A percentile compares a stretch with the other conserved stretches of the same genome.
phyloP scores from a whole-genome alignment of 2,888 invertebrate genomes.

The Lasioglossum marginatum region DNA sequence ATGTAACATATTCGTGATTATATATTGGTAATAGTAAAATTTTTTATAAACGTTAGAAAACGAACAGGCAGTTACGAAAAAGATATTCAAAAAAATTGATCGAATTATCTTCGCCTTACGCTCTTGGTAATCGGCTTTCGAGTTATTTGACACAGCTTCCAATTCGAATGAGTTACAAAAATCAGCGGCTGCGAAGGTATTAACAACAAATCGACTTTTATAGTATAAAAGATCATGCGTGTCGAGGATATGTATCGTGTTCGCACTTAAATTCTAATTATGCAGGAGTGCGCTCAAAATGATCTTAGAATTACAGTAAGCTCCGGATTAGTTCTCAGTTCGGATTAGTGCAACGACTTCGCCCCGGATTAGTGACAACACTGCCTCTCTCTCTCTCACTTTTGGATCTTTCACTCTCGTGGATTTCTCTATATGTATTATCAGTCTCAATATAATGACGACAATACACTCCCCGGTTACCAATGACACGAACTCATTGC shows the following conservation, averaged over 20 bases:
- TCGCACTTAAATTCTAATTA: slow-evolving; percentile 31
- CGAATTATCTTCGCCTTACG: background rate
- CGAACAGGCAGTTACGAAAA: background rate
- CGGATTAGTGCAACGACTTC: slow-evolving; percentile 10
- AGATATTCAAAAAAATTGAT: background rate
- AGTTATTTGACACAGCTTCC: background rate
- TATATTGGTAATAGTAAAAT: background rate
- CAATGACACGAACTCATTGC: background rate
- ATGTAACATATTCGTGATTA: background rate
- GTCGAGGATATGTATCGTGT: slow-evolving; percentile 51
- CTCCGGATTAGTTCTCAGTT: slow-evolving; percentile 3
- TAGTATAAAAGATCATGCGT: slow-evolving; percentile 43
- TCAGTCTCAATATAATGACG: background rate
- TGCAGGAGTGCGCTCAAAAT: slow-evolving; percentile 27
- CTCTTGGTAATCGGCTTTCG: background rate
- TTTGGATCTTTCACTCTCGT: background rate
- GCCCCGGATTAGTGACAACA: background rate
- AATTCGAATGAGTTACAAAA: background rate
- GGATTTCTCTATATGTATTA: background rate
- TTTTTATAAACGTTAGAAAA: background rate
- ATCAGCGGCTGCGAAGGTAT: slow-evolving; percentile 15
- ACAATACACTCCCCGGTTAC: background rate
- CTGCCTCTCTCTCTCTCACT: background rate
- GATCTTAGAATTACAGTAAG: slow-evolving; percentile 27
- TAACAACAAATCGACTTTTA: slow-evolving; percentile 29